Evolutionary conservation across 2,113 vertebrate genomes (phyloP).

Genomic region (Psilopogon haemacephalus): DNA sequence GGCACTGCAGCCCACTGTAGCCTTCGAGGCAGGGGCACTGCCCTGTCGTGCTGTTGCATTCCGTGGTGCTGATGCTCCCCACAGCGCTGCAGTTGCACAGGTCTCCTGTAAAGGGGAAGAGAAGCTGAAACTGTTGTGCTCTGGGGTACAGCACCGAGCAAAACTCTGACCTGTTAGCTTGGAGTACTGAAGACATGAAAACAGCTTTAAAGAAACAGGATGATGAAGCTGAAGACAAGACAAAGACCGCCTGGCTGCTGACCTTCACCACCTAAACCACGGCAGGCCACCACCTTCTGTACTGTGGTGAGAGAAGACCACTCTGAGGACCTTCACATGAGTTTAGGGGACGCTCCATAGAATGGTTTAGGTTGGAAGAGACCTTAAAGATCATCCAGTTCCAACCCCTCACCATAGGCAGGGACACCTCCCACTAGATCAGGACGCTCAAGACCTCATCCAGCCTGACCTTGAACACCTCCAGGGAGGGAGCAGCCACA

Average conservation of each 20-base stretch:
- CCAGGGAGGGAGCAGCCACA: no score
- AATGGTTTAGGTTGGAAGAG: no score
- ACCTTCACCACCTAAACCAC: background rate
- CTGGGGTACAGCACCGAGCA: accelerated
- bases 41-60: constrained; percentile 61
- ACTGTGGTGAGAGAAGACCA: accelerated
- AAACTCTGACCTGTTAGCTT: accelerated
- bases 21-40: constrained; percentile 67
- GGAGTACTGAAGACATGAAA: background rate
- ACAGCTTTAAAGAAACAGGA: accelerated
- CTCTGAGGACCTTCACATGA: background rate
- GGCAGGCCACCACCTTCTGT: accelerated
- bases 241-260: background rate
- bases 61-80: constrained; percentile 40
- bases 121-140: background rate
- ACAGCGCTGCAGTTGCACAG: constrained; percentile 74
- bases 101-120: constrained; percentile 62
- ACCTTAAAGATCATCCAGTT: no score
- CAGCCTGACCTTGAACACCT: no score
- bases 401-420: no score
- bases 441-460: no score
- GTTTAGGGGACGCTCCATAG: background rate
- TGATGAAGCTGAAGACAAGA: background rate
- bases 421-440: no score
- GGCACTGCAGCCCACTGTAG: constrained; percentile 61